Percentiles rank a stretch among this genome's conserved stretches.
These are phyloP conservation scores for Megaceryle maxima DNA, from an alignment of 2,113 vertebrate species.

Conservation along the genomic window DNA sequence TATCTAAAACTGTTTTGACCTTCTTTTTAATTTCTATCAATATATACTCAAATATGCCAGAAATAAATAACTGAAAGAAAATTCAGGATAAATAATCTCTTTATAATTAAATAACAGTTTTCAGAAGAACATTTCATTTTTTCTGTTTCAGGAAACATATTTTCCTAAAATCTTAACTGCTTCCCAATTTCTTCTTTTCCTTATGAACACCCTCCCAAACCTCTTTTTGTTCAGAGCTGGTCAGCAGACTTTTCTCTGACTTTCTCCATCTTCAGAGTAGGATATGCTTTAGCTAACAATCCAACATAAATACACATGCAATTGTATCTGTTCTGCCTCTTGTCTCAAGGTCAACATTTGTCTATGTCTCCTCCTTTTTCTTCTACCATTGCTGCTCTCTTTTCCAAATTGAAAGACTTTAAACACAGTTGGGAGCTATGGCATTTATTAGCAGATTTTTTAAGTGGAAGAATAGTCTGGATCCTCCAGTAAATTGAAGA, in stretches of 20 bases:
- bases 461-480: not conserved
- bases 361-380: not conserved
- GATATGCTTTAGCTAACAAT: not conserved
- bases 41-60: not conserved
- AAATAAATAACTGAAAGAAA: not conserved
- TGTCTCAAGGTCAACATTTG: not conserved
- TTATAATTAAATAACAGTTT: not conserved
- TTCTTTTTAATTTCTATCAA: not conserved
- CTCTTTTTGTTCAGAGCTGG: not conserved
- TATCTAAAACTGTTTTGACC: not conserved
- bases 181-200: not conserved
- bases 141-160: not conserved
- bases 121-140: not conserved
- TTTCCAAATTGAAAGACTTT: not conserved
- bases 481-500: not conserved
- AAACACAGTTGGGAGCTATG: not conserved
- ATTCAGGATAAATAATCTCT: not conserved
- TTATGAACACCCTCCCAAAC: not conserved
- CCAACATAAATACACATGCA: not conserved
- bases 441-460: not conserved
- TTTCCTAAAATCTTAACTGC: not conserved
- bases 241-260: not conserved
- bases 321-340: not conserved
- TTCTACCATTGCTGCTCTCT: not conserved
- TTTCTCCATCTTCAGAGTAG: not conserved